phyloP scores from a whole-genome alignment of 1,140 invertebrate genomes.

The Myzus persicae region DNA sequence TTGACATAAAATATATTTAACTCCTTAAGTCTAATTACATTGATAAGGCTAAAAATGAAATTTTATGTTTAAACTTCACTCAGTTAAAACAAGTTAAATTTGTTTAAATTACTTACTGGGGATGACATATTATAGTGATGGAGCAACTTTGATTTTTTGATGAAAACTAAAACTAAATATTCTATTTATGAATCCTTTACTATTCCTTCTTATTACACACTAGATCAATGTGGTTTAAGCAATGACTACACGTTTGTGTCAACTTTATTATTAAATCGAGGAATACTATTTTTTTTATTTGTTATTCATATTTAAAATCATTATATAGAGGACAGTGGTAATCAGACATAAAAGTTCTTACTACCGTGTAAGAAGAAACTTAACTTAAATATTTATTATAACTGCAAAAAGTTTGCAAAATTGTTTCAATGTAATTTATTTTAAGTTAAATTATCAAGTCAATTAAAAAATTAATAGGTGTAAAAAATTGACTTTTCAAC shows the following conservation, averaged over 20 bases:
- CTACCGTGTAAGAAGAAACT: no score
- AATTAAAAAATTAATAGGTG: no score
- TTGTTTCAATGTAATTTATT: no score
- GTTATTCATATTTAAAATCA: background rate
- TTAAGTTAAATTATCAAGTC: no score
- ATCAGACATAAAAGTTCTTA: background rate
- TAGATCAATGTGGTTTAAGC: background rate
- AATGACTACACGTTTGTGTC: background rate
- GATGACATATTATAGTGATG: background rate
- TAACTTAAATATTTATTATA: no score
- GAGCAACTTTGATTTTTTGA: background rate
- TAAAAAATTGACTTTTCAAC: no score
- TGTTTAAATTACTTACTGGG: background rate
- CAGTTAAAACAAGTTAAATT: background rate
- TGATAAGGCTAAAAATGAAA: background rate
- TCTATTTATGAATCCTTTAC: background rate
- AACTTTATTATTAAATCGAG: background rate
- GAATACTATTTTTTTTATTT: background rate
- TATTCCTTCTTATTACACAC: background rate
- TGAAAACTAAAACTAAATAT: background rate
- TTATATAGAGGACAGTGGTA: background rate
- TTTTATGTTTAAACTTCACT: background rate
- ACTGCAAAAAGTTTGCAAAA: no score
- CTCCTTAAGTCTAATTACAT: background rate
- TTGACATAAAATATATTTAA: background rate